Base-by-base conservation (phyloP, 2,888 invertebrate genomes). In the Scaptomyza reducta region DNA sequence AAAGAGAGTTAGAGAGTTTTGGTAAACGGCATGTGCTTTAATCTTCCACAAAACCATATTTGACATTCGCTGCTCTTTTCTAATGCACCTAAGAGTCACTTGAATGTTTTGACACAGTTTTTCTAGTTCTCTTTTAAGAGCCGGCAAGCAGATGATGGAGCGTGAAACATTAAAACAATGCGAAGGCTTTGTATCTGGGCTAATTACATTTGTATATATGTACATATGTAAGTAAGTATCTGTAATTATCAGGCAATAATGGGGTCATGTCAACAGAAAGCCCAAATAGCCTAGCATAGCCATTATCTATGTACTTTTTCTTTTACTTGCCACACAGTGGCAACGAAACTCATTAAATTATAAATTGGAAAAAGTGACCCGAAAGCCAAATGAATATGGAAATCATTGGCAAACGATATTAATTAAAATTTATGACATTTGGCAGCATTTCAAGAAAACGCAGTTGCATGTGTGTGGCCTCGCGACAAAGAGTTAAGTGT, bases 191-290 rank as follows among this genome's bases (percentile, higher is more conserved):
- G 79, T 77, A 77, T 74, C 75, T 80, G 74, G 77, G 77, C 73
- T 82, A 79, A 74, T 74, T 74, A 74, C 74, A 76, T 63, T 33
- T 33, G 18, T 33, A n/a, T 31, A 31, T 31, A 13, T 74, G 69
- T 74, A 61, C 64, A 63, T 47, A 56, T 66, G 71, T 71, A 63
- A 63, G 62, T 51, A 71, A 67, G 72, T 76, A 67, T 76, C 67
- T 63, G 78, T 67, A 76, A 84, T 83, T 84, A 84, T 84, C 74
- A 77, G 74, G 75, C 79, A 77, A 84, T 84, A 84, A 84, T 81
- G 77, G 64, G 84, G 83, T 84, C 83, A 84, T 84, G 81, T 77
- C 81, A 84, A 75, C 79, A 79, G 75, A 74, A 74, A 70, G 67
- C 74, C 72, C 59, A 63, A 49, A 49, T 60, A 46, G 38, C 53